A percentile compares a stretch with the other conserved stretches of the same genome.
phyloP scores from a whole-genome alignment of 2,888 invertebrate species.

The Meiosimyza platycephala region DNA sequence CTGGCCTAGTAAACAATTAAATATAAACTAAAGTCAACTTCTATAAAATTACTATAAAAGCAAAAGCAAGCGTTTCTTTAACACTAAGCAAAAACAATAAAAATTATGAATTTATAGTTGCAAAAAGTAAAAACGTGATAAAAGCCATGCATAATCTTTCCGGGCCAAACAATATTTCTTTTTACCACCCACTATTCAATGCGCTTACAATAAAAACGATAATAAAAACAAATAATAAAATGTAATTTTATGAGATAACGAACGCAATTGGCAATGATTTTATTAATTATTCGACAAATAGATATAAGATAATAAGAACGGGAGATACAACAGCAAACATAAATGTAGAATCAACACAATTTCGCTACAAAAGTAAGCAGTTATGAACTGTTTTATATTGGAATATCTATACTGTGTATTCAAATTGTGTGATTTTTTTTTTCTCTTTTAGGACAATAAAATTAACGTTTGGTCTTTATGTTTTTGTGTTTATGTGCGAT shows the following conservation, averaged over 20 bases:
- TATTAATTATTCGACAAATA: constrained; percentile 26
- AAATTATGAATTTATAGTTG: no score
- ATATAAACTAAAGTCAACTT: no score
- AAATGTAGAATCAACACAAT: constrained; percentile 12
- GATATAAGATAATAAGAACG: constrained; percentile 21
- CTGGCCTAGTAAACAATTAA: no score
- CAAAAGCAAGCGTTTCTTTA: no score
- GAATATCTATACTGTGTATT: not conserved
- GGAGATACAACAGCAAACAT: constrained; percentile 5
- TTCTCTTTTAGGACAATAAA: constrained; percentile 17
- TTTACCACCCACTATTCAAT: no score
- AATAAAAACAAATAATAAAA: constrained; percentile 29
- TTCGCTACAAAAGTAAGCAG: not conserved
- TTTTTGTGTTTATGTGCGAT: not conserved
- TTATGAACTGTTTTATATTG: constrained; percentile 8
- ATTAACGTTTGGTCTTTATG: not conserved
- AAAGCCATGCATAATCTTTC: no score
- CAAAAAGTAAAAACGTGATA: no score
- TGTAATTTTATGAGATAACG: not conserved
- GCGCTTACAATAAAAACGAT: not conserved
- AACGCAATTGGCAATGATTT: constrained; percentile 21
- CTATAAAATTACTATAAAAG: no score
- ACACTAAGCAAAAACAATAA: no score
- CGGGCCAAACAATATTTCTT: no score
- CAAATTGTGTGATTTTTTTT: not conserved